Base-by-base conservation (phyloP, 2,888 invertebrate species). In the Epiperipatus broadwayi region DNA sequence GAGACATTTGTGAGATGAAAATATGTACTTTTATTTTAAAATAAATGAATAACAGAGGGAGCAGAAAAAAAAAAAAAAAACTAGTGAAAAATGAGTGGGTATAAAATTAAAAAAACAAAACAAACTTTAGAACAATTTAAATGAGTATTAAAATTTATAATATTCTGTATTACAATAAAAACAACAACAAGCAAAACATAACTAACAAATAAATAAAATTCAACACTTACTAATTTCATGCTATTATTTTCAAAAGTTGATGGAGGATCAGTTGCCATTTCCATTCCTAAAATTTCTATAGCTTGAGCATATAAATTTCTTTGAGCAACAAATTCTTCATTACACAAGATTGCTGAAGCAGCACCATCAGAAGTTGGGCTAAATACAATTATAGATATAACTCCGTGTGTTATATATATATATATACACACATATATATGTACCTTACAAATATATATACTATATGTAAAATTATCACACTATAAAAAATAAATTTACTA, bases 301-400 rank as follows among this genome's bases (percentile, higher is more conserved):
- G 97, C 95, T 55, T 77, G 75, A 1, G 65, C 61, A 55, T 87
- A 75, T 10, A 95, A 66, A 4, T 77, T 75, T 22, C 58, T 55
- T 53, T 85, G 77, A 21, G 70, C 67, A 2, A 97, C 87, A 57
- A 89, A 97, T 10, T 75, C 73, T 61, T 95, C 91, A 7, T 80
- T 84, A 45, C 77, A 89, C 29, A 97, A 52, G 43, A 97, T 70
- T 0, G 78, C 91, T 18, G 91, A 89, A 18, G 85, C 95, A 0
- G 87, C 73, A n/a, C 97, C 97, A 62, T 97, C 93, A 33, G 91
- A 93, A 0, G 95, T 97, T 1, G 95, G 95, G 55, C 62, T 63
- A 45, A 22, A 50, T 41, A 21, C 21, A 37, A 18, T 25, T 15
- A 14, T 5, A 15, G 21, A n/a, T n/a, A n/a, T n/a, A n/a, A n/a